Conservation (phyloP, 2,797 vertebrate genomes). For the Choloepus didactylus region DNA sequence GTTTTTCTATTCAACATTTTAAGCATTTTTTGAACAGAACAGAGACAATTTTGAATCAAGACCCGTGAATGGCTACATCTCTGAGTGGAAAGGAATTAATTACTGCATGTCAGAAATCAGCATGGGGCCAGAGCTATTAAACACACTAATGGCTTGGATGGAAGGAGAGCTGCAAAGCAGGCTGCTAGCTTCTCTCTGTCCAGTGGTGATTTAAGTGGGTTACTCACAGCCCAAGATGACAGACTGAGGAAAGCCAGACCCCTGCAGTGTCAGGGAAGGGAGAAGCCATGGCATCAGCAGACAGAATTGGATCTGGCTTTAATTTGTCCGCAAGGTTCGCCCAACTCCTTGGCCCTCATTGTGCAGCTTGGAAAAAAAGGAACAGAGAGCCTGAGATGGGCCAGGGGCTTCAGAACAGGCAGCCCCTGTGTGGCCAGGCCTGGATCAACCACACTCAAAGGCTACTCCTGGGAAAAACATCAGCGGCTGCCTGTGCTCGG, state of each 20-base stretch:
- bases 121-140: slow-evolving; percentile 81
- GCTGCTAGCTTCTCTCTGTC: slow-evolving; percentile 68
- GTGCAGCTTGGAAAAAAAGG: slow-evolving; percentile 32
- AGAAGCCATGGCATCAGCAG: slow-evolving; percentile 55
- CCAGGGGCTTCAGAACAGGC: neutral
- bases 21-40: slow-evolving; percentile 70
- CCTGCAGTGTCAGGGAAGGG: slow-evolving; percentile 33
- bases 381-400: slow-evolving; percentile 9
- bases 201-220: slow-evolving; percentile 77
- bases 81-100: slow-evolving; percentile 82
- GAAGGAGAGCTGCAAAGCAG: slow-evolving; percentile 71
- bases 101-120: slow-evolving; percentile 82
- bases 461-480: neutral
- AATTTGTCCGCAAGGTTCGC: slow-evolving; percentile 44
- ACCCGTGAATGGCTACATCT: slow-evolving; percentile 77
- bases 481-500: neutral
- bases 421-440: neutral
- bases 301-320: slow-evolving; percentile 48
- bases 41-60: slow-evolving; percentile 73
- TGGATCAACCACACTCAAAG: neutral
- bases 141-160: slow-evolving; percentile 78
- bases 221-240: slow-evolving; percentile 71
- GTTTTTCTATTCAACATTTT: slow-evolving; percentile 65
- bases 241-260: slow-evolving; percentile 80
- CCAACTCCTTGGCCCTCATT: neutral